Evolutionary conservation across 2,797 vertebrate species (phyloP).

Genomic region (Channa striata): DNA sequence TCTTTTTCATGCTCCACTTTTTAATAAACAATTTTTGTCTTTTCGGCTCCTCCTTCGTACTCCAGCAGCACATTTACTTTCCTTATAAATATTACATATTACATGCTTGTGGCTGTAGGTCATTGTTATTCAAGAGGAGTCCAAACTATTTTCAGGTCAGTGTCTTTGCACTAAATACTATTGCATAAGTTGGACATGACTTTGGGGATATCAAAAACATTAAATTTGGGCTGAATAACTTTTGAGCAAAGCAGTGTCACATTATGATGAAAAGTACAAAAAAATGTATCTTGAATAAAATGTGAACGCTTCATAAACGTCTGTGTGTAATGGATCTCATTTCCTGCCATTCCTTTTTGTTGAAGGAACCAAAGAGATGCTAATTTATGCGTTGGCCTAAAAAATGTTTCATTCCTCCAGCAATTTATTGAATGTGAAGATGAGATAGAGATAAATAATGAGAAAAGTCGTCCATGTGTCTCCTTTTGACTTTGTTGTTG

Average conservation of each 20-base stretch:
- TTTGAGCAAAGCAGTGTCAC: not conserved
- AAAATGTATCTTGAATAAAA: too few relatives aligned
- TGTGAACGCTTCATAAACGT: too few relatives aligned
- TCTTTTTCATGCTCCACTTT: slow-evolving; percentile 1
- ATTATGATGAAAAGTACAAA: not conserved
- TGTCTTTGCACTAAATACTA: not conserved
- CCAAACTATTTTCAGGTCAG: slow-evolving; percentile 1
- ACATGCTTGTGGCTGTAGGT: slow-evolving; percentile 6
- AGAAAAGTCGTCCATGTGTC: too few relatives aligned
- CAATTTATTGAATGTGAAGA: too few relatives aligned
- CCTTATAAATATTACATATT: slow-evolving; percentile 22
- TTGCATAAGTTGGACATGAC: not conserved
- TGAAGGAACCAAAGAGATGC: too few relatives aligned
- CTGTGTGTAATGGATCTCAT: too few relatives aligned
- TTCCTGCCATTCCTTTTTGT: too few relatives aligned
- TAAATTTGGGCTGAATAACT: not conserved
- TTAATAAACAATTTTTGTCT: not conserved
- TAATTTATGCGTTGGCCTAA: too few relatives aligned
- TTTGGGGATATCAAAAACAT: slow-evolving; percentile 5
- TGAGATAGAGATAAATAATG: too few relatives aligned
- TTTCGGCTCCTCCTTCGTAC: not conserved
- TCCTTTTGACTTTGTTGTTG: too few relatives aligned
- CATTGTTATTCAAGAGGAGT: not conserved
- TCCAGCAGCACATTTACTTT: not conserved
- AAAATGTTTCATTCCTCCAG: too few relatives aligned